Conservation (phyloP, 2,797 vertebrate species). For the Staurois parvus region DNA sequence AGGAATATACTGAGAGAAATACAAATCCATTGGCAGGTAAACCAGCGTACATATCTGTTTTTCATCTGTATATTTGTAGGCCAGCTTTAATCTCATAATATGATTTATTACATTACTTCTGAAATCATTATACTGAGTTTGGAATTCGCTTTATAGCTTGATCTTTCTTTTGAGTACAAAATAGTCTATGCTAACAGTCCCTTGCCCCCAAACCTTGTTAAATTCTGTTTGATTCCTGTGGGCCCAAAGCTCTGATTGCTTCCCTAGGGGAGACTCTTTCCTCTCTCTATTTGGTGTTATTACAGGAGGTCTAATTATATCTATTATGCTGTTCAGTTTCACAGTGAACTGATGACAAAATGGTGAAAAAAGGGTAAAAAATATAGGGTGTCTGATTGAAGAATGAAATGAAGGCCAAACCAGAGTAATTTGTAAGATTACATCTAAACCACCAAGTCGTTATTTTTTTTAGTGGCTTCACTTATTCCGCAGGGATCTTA, state of each 20-base stretch:
- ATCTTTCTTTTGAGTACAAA: slow-evolving; percentile 69
- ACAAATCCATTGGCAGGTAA: no score
- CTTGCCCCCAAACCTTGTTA: slow-evolving; percentile 82
- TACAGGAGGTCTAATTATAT: slow-evolving; percentile 78
- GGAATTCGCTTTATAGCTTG: slow-evolving; percentile 73
- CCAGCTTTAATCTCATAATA: no score
- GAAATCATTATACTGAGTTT: no score
- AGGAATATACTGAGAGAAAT: no score
- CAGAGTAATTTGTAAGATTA: slow-evolving; percentile 69
- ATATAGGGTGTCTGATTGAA: slow-evolving; percentile 54
- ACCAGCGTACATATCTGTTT: no score
- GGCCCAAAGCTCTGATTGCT: slow-evolving; percentile 76
- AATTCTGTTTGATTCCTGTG: slow-evolving; percentile 74
- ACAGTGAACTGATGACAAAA: slow-evolving; percentile 60
- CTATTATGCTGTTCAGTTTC: slow-evolving; percentile 75
- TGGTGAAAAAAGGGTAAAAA: slow-evolving; percentile 48
- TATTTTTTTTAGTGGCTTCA: slow-evolving; percentile 80
- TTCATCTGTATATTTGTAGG: no score
- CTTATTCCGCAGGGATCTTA: slow-evolving; percentile 79
- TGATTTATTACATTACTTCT: no score
- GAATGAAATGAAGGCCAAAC: slow-evolving; percentile 69
- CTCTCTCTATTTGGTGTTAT: slow-evolving; percentile 72
- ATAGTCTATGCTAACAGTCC: slow-evolving; percentile 71
- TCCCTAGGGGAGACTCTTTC: slow-evolving; percentile 71
- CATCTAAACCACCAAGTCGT: slow-evolving; percentile 75